Conservation (phyloP, 2,888 invertebrate genomes). For the Eupithecia subfuscata region DNA sequence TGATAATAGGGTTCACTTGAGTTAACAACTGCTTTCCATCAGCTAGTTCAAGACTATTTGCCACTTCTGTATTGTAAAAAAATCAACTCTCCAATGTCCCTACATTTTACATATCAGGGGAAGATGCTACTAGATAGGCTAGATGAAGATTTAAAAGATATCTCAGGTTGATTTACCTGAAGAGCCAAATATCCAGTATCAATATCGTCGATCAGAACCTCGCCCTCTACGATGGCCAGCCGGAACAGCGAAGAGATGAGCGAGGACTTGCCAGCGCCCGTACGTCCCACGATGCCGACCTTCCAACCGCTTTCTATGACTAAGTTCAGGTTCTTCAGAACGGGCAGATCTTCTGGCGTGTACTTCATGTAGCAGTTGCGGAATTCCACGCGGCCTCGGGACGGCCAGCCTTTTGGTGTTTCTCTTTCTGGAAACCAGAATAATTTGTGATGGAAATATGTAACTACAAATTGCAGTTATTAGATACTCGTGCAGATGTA, state of each 20-base stretch:
- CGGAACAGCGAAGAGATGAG: conserved; percentile 91
- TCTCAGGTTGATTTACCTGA: conserved; percentile 52
- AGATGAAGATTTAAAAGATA: neutral
- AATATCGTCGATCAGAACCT: conserved; percentile 88
- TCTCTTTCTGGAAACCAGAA: conserved; percentile 62
- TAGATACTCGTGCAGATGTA: neutral
- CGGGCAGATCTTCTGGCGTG: conserved; percentile 85
- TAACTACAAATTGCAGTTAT: neutral
- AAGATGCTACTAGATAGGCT: too few relatives aligned
- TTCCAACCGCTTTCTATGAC: conserved; percentile 88
- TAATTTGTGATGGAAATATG: neutral
- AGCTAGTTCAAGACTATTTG: neutral
- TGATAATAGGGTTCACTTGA: neutral
- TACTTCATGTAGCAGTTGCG: conserved; percentile 87
- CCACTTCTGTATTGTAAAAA: neutral
- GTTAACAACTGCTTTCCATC: neutral
- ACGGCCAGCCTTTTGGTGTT: conserved; percentile 88
- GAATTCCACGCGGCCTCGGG: conserved; percentile 86
- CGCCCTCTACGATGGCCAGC: conserved; percentile 88
- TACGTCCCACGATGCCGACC: conserved; percentile 92
- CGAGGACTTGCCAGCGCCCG: conserved; percentile 93
- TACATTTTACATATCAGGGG: neutral
- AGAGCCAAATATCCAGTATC: conserved; percentile 71
- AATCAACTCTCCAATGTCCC: neutral
- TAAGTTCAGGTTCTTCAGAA: conserved; percentile 89